Conservation (phyloP, 2,797 vertebrate genomes). For the Halcyon leucocephala region DNA sequence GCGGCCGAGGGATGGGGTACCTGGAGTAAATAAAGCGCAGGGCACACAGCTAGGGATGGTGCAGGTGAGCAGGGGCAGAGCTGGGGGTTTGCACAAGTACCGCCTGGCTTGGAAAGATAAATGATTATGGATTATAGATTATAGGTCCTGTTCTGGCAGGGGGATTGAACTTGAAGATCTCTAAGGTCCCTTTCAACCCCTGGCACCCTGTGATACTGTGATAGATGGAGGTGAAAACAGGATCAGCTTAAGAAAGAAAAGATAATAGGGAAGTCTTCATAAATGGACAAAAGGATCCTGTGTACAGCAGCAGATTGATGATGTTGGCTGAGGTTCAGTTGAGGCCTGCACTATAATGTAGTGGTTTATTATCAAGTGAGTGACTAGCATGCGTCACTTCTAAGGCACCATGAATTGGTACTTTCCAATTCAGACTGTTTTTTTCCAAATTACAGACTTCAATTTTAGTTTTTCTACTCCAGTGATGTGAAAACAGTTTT, state of each 20-base stretch:
- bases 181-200: too few species aligned
- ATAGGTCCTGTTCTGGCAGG: too few species aligned
- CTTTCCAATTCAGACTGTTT: not conserved
- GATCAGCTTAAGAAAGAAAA: not conserved
- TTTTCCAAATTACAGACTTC: too few species aligned
- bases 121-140: too few species aligned
- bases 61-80: not conserved
- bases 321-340: not conserved
- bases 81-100: fast-evolving
- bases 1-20: fast-evolving
- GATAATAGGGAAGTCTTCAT: not conserved
- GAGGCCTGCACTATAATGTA: too few species aligned
- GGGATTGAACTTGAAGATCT: too few species aligned
- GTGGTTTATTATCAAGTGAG: not conserved
- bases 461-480: not conserved
- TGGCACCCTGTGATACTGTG: too few species aligned
- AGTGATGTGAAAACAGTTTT: not conserved
- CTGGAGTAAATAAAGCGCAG: not conserved
- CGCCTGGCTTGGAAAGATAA: too few species aligned
- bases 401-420: not conserved
- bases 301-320: fast-evolving
- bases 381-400: fast-evolving
- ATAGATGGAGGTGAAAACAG: not conserved
- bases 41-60: fast-evolving
- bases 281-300: not conserved